phyloP scores from a whole-genome alignment of 2,797 vertebrate genomes.

The Parauchenoglanis punctatus region DNA sequence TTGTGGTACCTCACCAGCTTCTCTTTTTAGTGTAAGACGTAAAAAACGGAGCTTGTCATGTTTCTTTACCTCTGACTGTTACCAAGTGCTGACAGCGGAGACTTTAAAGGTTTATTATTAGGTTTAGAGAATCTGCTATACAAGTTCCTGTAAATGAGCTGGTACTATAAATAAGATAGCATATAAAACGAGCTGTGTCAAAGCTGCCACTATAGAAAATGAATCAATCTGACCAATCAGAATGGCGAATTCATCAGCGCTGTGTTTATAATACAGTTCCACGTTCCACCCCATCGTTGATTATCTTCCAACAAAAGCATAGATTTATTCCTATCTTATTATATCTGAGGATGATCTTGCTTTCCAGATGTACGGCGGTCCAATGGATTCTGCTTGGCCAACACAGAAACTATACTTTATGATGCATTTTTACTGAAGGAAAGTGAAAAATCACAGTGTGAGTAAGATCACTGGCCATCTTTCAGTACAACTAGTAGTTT shows the following conservation, averaged over 20 bases:
- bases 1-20: neutral
- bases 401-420: constrained; percentile 85
- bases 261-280: constrained; percentile 1
- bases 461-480: constrained; percentile 69
- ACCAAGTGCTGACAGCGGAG: no score
- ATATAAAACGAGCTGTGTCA: neutral
- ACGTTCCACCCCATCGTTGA: neutral
- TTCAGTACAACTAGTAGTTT: neutral
- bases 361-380: constrained; percentile 84
- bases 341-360: constrained; percentile 7
- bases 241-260: neutral
- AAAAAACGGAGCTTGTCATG: neutral
- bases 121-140: neutral
- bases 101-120: neutral
- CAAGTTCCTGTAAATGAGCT: neutral
- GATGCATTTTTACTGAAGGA: constrained; percentile 79
- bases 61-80: neutral
- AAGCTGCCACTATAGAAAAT: neutral
- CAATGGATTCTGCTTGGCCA: constrained; percentile 88
- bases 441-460: constrained; percentile 74
- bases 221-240: neutral
- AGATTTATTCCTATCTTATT: neutral
- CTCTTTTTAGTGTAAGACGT: neutral
- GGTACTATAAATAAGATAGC: neutral
- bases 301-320: neutral